Evolutionary conservation across 1,140 invertebrate genomes (phyloP).

Genomic region (Psix sp.): DNA sequence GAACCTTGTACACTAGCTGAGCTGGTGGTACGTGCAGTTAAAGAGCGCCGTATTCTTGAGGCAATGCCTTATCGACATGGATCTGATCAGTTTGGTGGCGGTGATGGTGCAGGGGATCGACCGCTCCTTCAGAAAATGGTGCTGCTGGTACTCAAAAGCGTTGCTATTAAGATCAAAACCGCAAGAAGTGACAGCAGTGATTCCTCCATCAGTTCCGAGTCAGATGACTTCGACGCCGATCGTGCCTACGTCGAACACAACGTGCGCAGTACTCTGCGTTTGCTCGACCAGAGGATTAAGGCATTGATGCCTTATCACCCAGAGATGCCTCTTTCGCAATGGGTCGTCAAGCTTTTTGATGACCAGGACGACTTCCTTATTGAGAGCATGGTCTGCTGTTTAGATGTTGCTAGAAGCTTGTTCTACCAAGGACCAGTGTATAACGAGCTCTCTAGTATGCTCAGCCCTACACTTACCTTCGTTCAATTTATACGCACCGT

Average conservation of each 20-base stretch:
- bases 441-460: constrained; percentile 85
- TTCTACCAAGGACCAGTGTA: constrained; percentile 87
- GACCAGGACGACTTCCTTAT: constrained; percentile 94
- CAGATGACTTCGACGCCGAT: constrained; percentile 90
- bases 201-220: constrained; percentile 87
- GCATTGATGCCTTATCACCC: constrained; percentile 89
- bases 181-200: constrained; percentile 90
- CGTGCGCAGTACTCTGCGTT: constrained; percentile 87
- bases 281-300: constrained; percentile 89
- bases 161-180: constrained; percentile 93
- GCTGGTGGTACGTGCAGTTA: constrained; percentile 87
- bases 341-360: constrained; percentile 90
- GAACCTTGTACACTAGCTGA: constrained; percentile 91
- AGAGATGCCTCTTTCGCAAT: constrained; percentile 90
- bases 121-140: constrained; percentile 90
- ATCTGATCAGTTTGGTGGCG: constrained; percentile 78
- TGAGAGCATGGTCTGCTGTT: constrained; percentile 93
- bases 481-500: constrained; percentile 90
- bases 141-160: constrained; percentile 89
- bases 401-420: constrained; percentile 90
- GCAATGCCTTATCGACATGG: constrained; percentile 79
- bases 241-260: constrained; percentile 91
- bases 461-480: constrained; percentile 90
- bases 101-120: constrained; percentile 78
- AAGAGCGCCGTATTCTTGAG: constrained; percentile 88